Evolutionary conservation across 2,797 vertebrate genomes (phyloP), one percentile per base, ranked within the genome.

Genomic region (Anabacerthia variegaticeps): DNA sequence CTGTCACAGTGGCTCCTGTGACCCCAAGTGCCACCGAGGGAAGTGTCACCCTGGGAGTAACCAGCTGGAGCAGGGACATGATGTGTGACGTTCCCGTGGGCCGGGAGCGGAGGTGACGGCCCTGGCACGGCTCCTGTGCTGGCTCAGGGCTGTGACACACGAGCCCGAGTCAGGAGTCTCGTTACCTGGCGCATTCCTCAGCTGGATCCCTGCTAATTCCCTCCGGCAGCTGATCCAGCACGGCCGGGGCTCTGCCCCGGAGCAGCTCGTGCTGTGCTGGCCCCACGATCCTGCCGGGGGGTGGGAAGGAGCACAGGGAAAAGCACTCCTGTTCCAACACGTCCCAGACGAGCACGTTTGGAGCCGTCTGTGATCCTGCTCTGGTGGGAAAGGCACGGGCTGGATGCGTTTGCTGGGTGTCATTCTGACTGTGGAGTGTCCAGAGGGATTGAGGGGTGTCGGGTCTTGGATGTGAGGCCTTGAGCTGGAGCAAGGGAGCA

Each of bases 71-170:
- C 34, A 4, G 71, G 69, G 74, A 59, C 7, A 30, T 34, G 10
- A 2, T 3, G 58, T 30, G 66, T 84, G 88, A 72, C 26, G 1
- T 46, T 68, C 46, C 71, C 1, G 0, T 54, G 88, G 82, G 24
- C 61, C 6, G 0, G 69, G 51, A 73, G 54, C 16, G 2, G 85
- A 94, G 92, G 87, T 94, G 89, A 86, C 20, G 7, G 79, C 77
- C 54, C 2, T 96, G 95, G 95, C 95, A 83, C 78, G 1, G 2
- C 44, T 92, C 90, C 90, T 34, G 82, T 34, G 68, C 93, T 95
- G 95, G 95, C 92, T 93, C 81, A 52, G 85, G 76, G 44, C 93
- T 52, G 88, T 83, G 92, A 96, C 94, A 95, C 90, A 84, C 0
- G 66, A 90, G 77, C 56, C 9, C 12, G 0, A 72, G 62, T 54